phyloP scores from a whole-genome alignment of 2,113 vertebrate genomes.

The Percina caprodes region DNA sequence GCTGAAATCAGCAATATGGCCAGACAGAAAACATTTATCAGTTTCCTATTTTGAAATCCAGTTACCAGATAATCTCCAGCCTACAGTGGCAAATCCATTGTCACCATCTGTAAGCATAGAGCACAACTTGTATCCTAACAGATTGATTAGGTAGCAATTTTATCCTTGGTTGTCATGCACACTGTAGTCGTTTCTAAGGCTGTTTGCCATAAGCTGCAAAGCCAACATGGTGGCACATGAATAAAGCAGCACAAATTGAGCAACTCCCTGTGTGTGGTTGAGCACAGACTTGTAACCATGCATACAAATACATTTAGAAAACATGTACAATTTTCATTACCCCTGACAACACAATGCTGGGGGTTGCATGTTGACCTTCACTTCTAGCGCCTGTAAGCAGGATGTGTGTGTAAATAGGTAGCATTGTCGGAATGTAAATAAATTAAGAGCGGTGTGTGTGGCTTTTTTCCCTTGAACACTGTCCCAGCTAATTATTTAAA shows the following conservation, averaged over 20 bases:
- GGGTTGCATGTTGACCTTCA: constrained; percentile 11
- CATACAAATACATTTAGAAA: constrained; percentile 16
- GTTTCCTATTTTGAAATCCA: constrained; percentile 9
- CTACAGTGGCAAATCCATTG: not conserved
- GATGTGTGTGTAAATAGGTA: constrained; percentile 16
- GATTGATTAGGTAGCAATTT: constrained; percentile 18
- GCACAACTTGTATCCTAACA: not conserved
- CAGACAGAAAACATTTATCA: not conserved
- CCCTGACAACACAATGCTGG: constrained; percentile 7
- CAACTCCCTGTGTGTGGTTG: not conserved
- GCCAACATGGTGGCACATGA: constrained; percentile 7
- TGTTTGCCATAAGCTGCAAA: constrained; percentile 2
- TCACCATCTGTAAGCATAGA: not conserved
- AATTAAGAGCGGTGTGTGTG: constrained; percentile 27
- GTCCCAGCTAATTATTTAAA: constrained; percentile 32
- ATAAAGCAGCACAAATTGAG: constrained; percentile 22
- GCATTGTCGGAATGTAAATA: constrained; percentile 31
- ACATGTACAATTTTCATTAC: constrained; percentile 40
- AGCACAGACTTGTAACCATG: not conserved
- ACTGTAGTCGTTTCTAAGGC: constrained; percentile 14
- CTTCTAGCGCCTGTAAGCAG: not conserved
- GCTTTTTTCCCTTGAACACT: constrained; percentile 7
- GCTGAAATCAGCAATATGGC: not conserved
- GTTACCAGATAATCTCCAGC: not conserved
- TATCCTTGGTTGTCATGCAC: constrained; percentile 37